A percentile compares a stretch with the other conserved stretches of the same genome.
phyloP scores from a whole-genome alignment of 1,140 invertebrate species.

The Ostrea edulis region DNA sequence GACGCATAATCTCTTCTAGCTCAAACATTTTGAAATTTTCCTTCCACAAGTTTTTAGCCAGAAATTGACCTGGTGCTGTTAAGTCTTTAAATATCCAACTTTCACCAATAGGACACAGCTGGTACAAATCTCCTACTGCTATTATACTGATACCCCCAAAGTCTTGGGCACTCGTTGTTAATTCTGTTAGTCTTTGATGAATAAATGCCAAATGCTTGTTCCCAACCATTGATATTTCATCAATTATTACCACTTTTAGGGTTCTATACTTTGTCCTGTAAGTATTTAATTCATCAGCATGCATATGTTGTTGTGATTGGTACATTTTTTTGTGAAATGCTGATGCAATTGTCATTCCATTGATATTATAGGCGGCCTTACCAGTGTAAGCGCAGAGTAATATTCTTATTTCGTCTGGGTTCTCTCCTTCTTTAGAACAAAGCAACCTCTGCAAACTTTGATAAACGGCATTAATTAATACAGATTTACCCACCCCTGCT shows the following conservation, averaged over 20 bases:
- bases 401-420: constrained; percentile 48
- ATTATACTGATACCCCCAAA: constrained; percentile 63
- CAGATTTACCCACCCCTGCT: constrained; percentile 49
- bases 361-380: too few relatives aligned
- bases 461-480: constrained; percentile 25
- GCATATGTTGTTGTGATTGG: background rate
- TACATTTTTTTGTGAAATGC: constrained; percentile 36
- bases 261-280: constrained; percentile 39
- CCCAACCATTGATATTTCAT: constrained; percentile 44
- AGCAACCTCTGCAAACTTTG: constrained; percentile 18
- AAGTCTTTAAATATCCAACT: constrained; percentile 55
- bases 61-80: background rate
- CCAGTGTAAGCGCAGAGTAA: constrained; percentile 49
- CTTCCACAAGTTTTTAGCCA: constrained; percentile 60
- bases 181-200: constrained; percentile 49
- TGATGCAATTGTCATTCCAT: constrained; percentile 15
- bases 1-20: constrained; percentile 62
- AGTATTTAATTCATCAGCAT: constrained; percentile 12
- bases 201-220: constrained; percentile 36
- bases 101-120: constrained; percentile 57
- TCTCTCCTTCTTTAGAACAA: constrained; percentile 20
- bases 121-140: constrained; percentile 60
- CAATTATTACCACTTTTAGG: constrained; percentile 22
- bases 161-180: constrained; percentile 42
- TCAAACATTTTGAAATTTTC: constrained; percentile 57